Percentiles rank a stretch among this genome's conserved stretches.
phyloP scores from a whole-genome alignment of 2,797 vertebrate genomes.

The Propithecus perrieri region DNA sequence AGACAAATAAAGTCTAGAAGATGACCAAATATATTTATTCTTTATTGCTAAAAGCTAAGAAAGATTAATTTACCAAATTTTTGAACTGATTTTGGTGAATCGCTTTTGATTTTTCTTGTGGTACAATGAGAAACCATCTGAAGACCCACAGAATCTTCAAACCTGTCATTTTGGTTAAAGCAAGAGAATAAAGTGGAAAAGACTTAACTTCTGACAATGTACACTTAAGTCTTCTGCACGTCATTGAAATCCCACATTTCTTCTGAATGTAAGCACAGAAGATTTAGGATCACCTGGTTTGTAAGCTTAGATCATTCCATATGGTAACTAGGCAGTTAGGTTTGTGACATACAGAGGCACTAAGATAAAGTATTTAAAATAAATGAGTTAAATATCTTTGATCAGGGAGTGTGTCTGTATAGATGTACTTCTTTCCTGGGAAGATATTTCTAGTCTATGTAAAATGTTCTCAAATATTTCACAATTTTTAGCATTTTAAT shows the following conservation, averaged over 20 bases:
- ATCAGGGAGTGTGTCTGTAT: background rate
- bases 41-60: constrained; percentile 42
- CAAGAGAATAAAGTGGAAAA: constrained; percentile 71
- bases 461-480: constrained; percentile 27
- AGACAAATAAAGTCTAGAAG: constrained; percentile 5
- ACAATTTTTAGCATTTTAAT: background rate
- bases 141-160: constrained; percentile 91
- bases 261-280: background rate
- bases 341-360: constrained; percentile 19
- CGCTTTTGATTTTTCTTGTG: constrained; percentile 89
- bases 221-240: background rate
- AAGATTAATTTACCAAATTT: constrained; percentile 92
- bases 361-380: background rate
- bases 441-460: background rate
- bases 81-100: constrained; percentile 88
- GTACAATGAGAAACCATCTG: constrained; percentile 87
- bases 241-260: background rate
- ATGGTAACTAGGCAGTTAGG: background rate
- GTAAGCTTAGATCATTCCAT: background rate
- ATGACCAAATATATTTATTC: background rate
- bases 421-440: background rate
- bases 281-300: background rate
- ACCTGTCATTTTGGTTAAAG: constrained; percentile 85
- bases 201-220: background rate
- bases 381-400: background rate